Evolutionary conservation across 2,888 invertebrate genomes (phyloP).

Genomic region (Synergus itoensis): DNA sequence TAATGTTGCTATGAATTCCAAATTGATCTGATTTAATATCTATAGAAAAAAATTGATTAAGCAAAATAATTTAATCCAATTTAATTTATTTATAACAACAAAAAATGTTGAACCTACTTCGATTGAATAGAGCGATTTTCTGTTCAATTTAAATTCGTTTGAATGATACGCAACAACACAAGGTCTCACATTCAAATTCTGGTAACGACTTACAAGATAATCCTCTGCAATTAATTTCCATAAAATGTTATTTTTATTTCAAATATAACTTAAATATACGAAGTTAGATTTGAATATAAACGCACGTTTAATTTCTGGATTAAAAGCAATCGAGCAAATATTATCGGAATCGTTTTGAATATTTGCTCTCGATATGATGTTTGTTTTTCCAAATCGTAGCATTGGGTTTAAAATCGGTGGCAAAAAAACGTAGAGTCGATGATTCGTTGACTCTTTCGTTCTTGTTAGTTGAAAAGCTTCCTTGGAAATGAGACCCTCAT

Average conservation of each 20-base stretch:
- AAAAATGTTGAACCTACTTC: constrained; percentile 56
- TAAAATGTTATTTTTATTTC: neutral
- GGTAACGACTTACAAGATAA: constrained; percentile 46
- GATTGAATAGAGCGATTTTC: constrained; percentile 58
- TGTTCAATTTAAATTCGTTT: constrained; percentile 62
- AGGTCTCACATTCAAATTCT: constrained; percentile 56
- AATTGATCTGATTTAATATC: constrained; percentile 88
- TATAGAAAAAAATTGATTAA: constrained; percentile 61
- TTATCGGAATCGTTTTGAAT: neutral
- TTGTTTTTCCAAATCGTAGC: constrained; percentile 47
- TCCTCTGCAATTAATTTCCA: constrained; percentile 33
- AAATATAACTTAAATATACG: neutral
- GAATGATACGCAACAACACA: constrained; percentile 56
- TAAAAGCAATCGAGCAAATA: neutral
- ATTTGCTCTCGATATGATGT: constrained; percentile 43
- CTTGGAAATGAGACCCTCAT: constrained; percentile 44
- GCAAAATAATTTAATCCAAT: neutral
- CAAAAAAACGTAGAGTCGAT: constrained; percentile 51
- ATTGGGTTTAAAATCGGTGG: constrained; percentile 53
- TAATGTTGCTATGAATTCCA: constrained; percentile 84
- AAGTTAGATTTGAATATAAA: neutral
- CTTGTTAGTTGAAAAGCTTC: constrained; percentile 38
- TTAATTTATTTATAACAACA: constrained; percentile 18
- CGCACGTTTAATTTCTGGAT: constrained; percentile 25
- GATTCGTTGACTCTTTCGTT: constrained; percentile 26